Evolutionary conservation across 2,113 vertebrate species (phyloP).

Genomic region (Stigmatopora argus): DNA sequence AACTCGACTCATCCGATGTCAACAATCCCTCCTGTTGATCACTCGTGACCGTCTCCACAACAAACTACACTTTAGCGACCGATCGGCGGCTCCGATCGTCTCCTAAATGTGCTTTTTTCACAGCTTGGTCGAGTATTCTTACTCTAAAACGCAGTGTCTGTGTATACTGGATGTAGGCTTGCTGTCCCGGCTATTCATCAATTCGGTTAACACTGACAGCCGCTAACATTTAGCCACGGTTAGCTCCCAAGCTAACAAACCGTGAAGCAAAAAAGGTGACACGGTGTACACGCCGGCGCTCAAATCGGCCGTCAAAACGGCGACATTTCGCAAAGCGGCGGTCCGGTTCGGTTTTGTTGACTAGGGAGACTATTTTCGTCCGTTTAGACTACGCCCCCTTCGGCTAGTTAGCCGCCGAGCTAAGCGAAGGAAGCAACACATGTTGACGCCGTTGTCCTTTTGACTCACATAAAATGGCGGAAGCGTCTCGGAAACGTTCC

Average conservation of each 20-base stretch:
- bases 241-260: conserved; percentile 45
- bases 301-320: no score
- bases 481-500: conserved; percentile 35
- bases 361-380: conserved; percentile 37
- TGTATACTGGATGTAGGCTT: neutral
- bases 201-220: neutral
- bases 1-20: neutral
- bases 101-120: neutral
- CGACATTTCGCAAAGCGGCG: neutral
- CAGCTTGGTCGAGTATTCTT: conserved; percentile 24
- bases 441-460: conserved; percentile 29
- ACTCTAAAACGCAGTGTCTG: conserved; percentile 40
- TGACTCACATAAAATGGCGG: conserved; percentile 43
- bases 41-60: neutral
- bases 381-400: conserved; percentile 67
- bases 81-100: neutral
- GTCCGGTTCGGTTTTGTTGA: conserved; percentile 33
- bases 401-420: conserved; percentile 33
- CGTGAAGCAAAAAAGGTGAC: conserved; percentile 14
- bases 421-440: conserved; percentile 28
- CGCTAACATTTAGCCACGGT: conserved; percentile 33
- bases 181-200: neutral
- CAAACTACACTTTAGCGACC: neutral
- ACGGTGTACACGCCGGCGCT: neutral
- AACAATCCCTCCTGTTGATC: neutral